Percentiles rank a stretch among this genome's conserved stretches.
Evolutionary conservation across 2,888 invertebrate genomes (phyloP).

Genomic region (Phalera bucephala): DNA sequence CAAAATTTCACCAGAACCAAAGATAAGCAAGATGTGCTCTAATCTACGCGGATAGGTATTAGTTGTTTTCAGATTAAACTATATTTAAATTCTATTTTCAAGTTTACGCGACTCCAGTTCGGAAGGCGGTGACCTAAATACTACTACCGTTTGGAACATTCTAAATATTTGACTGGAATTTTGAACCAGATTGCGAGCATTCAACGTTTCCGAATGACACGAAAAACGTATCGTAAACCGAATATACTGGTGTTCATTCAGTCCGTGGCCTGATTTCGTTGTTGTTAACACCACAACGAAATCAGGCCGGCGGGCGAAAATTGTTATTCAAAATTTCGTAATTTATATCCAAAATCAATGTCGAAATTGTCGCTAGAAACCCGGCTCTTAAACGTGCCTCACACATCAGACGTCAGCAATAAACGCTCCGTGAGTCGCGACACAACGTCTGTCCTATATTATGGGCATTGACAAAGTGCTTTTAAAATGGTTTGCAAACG

Average conservation of each 20-base stretch:
- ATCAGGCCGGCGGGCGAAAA: slow-evolving; percentile 11
- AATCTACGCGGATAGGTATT: slow-evolving; percentile 26
- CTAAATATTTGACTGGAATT: slow-evolving; percentile 52
- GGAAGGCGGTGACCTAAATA: slow-evolving; percentile 70
- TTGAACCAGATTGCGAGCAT: slow-evolving; percentile 23
- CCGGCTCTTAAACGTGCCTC: slow-evolving; percentile 21
- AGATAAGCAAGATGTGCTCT: too few species aligned
- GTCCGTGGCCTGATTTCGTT: slow-evolving; percentile 16
- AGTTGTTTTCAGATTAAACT: slow-evolving; percentile 46
- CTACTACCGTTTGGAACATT: slow-evolving; percentile 47
- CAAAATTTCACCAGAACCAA: too few species aligned
- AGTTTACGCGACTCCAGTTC: slow-evolving; percentile 66
- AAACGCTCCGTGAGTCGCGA: slow-evolving; percentile 18
- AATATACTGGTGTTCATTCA: slow-evolving; percentile 3
- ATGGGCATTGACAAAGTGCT: slow-evolving; percentile 38
- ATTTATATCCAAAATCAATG: slow-evolving; percentile 23
- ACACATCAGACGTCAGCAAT: slow-evolving; percentile 32
- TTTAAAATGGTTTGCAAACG: slow-evolving; percentile 31
- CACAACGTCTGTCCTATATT: slow-evolving; percentile 35
- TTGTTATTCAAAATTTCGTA: slow-evolving; percentile 29
- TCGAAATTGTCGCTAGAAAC: slow-evolving; percentile 24
- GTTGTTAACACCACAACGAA: neutral
- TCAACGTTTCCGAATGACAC: neutral
- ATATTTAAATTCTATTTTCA: slow-evolving; percentile 75
- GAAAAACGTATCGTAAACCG: neutral